phyloP scores from a whole-genome alignment of 2,888 invertebrate genomes.

The Dorcus parallelipipedus region DNA sequence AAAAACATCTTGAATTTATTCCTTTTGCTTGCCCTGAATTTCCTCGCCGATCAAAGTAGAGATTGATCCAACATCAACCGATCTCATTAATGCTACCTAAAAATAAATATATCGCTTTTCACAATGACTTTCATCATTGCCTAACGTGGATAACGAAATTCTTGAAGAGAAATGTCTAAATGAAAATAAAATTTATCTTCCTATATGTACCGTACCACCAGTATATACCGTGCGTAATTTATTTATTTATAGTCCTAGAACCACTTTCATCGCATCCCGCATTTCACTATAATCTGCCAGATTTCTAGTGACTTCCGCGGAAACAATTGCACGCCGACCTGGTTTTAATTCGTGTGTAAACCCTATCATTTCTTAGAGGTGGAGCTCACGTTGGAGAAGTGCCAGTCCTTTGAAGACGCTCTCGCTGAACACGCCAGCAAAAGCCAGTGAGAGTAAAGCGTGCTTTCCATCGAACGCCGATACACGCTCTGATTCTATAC shows the following conservation, averaged over 20 bases:
- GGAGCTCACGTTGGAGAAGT: neutral
- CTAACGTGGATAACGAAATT: neutral
- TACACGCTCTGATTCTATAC: conserved; percentile 37
- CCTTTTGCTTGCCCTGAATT: too few species aligned
- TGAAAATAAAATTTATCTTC: too few species aligned
- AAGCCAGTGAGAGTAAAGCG: conserved; percentile 29
- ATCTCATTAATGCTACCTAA: too few species aligned
- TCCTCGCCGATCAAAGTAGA: too few species aligned
- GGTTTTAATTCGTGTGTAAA: conserved; percentile 33
- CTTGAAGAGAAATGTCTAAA: neutral
- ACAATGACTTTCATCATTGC: too few species aligned
- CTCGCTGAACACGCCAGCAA: conserved; percentile 20
- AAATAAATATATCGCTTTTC: too few species aligned
- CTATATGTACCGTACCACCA: neutral
- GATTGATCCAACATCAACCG: too few species aligned
- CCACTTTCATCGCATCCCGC: conserved; percentile 23
- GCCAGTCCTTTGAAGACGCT: conserved; percentile 25
- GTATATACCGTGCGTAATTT: neutral
- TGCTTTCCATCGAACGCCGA: conserved; percentile 6
- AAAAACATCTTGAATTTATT: too few species aligned
- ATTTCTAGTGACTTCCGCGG: conserved; percentile 26
- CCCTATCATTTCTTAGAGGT: conserved; percentile 28
- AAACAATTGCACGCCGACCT: conserved; percentile 37
- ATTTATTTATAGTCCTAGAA: neutral
- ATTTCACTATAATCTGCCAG: conserved; percentile 30